These are phyloP conservation scores for Rhadinocentrus ornatus DNA, from an alignment of 2,797 vertebrate species.

Conservation along the genomic window DNA sequence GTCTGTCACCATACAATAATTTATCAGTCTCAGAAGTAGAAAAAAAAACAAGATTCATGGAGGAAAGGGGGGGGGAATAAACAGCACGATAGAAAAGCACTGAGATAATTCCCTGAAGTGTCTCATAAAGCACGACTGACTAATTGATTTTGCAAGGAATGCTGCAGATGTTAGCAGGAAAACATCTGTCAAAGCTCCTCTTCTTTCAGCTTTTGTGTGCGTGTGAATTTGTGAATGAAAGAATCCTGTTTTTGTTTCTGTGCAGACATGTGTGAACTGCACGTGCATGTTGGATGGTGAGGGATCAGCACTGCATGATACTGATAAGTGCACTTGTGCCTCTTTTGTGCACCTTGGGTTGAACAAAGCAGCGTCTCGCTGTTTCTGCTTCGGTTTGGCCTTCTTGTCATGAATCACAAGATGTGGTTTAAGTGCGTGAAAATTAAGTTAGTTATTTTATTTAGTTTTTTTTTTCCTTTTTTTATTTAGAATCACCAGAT, in stretches of 20 bases:
- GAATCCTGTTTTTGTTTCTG: constrained; percentile 17
- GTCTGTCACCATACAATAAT: constrained; percentile 23
- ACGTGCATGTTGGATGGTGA: constrained; percentile 67
- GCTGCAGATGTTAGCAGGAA: constrained; percentile 58
- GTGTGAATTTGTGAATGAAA: constrained; percentile 22
- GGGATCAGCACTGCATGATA: constrained; percentile 69
- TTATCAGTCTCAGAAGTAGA: constrained; percentile 5
- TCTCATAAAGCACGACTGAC: constrained; percentile 57
- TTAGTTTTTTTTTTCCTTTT: too few species aligned
- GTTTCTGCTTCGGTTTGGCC: constrained; percentile 12
- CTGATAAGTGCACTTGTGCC: constrained; percentile 34
- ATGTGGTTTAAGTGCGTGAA: constrained; percentile 29
- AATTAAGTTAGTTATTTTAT: too few species aligned
- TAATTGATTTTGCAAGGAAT: constrained; percentile 66
- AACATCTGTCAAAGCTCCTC: constrained; percentile 60
- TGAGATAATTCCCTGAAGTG: constrained; percentile 23
- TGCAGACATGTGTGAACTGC: constrained; percentile 10
- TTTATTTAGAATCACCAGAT: constrained; percentile 60
- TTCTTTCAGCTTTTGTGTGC: constrained; percentile 44
- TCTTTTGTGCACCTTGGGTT: constrained; percentile 46
- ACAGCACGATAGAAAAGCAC: background rate
- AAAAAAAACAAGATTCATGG: background rate
- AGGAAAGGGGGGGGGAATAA: background rate
- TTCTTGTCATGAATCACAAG: constrained; percentile 24
- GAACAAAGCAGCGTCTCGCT: constrained; percentile 26